Percentiles rank a stretch among this genome's conserved stretches.
These are phyloP conservation scores for Ashinkailepas kermadecensis DNA, from an alignment of 2,888 invertebrate genomes.

Conservation along the genomic window DNA sequence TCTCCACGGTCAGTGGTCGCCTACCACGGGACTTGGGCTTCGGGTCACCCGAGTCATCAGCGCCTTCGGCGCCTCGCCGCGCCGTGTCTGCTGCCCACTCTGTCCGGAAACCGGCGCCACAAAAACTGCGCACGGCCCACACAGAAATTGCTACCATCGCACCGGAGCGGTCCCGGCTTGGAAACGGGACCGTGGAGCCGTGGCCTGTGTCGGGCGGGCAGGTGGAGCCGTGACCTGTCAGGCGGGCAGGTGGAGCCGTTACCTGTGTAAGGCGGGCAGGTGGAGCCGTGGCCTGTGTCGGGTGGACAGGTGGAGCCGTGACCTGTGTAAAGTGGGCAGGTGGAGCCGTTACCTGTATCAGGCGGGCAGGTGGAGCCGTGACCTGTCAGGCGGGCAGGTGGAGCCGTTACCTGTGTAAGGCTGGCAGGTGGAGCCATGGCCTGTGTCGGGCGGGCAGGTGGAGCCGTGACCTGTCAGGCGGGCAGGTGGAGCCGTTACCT, in stretches of 20 bases:
- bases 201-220: not conserved
- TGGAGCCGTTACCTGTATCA: too few species aligned
- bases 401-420: too few species aligned
- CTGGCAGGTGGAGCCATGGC: not conserved
- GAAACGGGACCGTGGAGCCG: not conserved
- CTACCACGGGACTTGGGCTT: not conserved
- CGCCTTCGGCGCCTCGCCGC: too few species aligned
- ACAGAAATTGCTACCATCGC: not conserved
- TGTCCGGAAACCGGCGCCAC: not conserved
- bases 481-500: not conserved
- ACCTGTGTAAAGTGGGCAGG: too few species aligned
- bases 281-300: not conserved
- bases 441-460: not conserved
- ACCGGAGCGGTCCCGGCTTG: not conserved
- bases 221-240: too few species aligned
- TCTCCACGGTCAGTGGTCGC: not conserved
- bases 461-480: too few species aligned
- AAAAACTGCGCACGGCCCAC: not conserved
- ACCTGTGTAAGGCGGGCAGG: not conserved
- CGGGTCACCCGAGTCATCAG: not conserved
- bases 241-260: not conserved
- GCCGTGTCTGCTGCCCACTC: too few species aligned
- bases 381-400: too few species aligned
- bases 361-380: too few species aligned
- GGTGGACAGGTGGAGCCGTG: too few species aligned